Evolutionary conservation across 2,797 vertebrate species (phyloP), one percentile per base, ranked within the genome.

Genomic region (Psittacula derbiana): DNA sequence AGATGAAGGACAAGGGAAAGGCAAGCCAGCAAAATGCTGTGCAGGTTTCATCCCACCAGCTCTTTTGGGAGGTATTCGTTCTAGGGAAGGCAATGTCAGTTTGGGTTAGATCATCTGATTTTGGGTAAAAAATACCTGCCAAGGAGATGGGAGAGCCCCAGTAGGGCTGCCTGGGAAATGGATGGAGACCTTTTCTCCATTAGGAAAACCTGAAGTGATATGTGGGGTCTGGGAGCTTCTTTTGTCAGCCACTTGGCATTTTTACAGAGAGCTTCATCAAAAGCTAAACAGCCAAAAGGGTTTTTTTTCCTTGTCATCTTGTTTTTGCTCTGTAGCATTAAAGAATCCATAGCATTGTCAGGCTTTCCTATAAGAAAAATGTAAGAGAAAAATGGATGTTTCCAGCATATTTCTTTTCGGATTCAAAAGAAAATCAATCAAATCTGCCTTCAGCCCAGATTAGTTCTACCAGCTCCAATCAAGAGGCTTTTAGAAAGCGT

Each of bases 341-440:
- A 94, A 80, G 67, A 72, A 86, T 78, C 85, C 61, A 24, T 79
- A 88, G 49, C 33, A n/a, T 13, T 72, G 53, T 33, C 91, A 92
- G 75, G 62, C 72, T 93, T 87, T 88, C 83, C 67, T 25, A 15
- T 61, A 58, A 80, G 81, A 57, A 73, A 89, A 91, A 90, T 28
- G 4, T 60, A 82, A 33, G 79, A 38, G 67, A 30, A 61, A 86
- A 80, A 92, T 11, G 18, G 75, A 91, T 71, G 66, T 83, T 83
- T 58, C 75, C 66, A 88, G 46, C 72, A 24, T 80, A 83, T 94
- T 85, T 92, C 74, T 81, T 55, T 71, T 91, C 50, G 40, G 69
- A 90, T 92, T 91, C 87, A 82, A 92, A 95, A 85, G 76, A 71
- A 93, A 91, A 96, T 97, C 92, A 91, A 93, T 96, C 84, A 90